Conservation (phyloP, 1,140 invertebrate genomes). For the Formica exsecta region DNA sequence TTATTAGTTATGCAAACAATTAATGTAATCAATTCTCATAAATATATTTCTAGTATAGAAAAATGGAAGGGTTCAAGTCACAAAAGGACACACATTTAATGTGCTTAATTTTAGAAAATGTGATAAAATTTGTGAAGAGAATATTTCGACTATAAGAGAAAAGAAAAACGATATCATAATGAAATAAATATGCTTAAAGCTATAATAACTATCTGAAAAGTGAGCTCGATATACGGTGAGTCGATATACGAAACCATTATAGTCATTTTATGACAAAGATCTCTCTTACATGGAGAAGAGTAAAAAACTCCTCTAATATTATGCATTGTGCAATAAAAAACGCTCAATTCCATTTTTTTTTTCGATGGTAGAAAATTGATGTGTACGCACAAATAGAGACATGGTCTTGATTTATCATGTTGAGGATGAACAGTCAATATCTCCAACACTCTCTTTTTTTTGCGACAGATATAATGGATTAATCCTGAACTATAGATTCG, state of each 20-base stretch:
- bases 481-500: constrained; percentile 56
- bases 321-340: constrained; percentile 77
- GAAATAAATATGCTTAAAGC: constrained; percentile 70
- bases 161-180: constrained; percentile 1
- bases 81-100: constrained; percentile 55
- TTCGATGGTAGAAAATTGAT: constrained; percentile 79
- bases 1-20: constrained; percentile 41
- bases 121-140: constrained; percentile 1
- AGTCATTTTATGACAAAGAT: constrained; percentile 83
- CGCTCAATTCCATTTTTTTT: constrained; percentile 81
- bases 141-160: neutral
- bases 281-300: constrained; percentile 65
- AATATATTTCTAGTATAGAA: constrained; percentile 40
- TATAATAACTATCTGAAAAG: constrained; percentile 68
- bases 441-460: constrained; percentile 44
- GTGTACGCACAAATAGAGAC: constrained; percentile 66
- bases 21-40: constrained; percentile 19
- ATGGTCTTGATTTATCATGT: constrained; percentile 54
- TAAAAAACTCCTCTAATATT: constrained; percentile 71
- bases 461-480: constrained; percentile 52
- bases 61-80: constrained; percentile 23
- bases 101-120: constrained; percentile 26
- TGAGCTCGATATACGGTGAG: constrained; percentile 62
- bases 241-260: constrained; percentile 80
- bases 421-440: constrained; percentile 67